Evolutionary conservation across 2,888 invertebrate genomes (phyloP), one percentile per base, ranked within the genome.

Genomic region (Zygogramma bicolorata): DNA sequence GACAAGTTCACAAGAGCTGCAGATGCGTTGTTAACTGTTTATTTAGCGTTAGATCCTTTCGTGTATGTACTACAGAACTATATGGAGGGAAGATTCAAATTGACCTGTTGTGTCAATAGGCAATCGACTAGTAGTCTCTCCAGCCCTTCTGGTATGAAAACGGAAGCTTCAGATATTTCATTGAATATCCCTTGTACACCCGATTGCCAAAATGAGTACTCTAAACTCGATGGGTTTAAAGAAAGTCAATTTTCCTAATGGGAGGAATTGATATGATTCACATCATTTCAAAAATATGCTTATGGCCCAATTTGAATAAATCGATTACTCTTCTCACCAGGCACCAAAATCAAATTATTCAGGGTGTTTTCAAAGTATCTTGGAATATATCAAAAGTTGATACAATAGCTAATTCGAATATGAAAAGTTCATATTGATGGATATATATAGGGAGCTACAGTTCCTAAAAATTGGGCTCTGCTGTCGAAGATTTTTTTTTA

Each of bases 1-100:
- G 20, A 46, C 38, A 84, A 89, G 38, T 90, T 91, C 73, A 90
- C 90, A 74, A 84, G 87, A 20, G 81, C 92, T 13, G 93, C 95
- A 2, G 95, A 96, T 84, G 86, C 94, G 68, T 88, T 95, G 70
- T 92, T 95, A 88, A 91, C 94, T 63, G 86, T 95, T 65, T 95
- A 96, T 87, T 96, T 95, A 86, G 92, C 94, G 31, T 89, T 95
- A 75, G 94, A 96, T 87, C 96, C 96, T 1, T 93, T 94, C 80
- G 91, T 95, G 67, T 96, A 95, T 86, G 95, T 95, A 61, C 88
- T 95, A 29, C 90, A 93, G 85, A 90, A 93, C 71, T 89, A 89
- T 70, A 88, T 89, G 34, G 86, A 86, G 75, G 81, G 83, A 29
- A 80, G 80, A 68, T 79, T 77, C 38, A 75, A 77, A 27, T 73